Evolutionary conservation across 2,888 invertebrate species (phyloP), one percentile per base, ranked within the genome.

Genomic region (Scotopteryx bipunctaria): DNA sequence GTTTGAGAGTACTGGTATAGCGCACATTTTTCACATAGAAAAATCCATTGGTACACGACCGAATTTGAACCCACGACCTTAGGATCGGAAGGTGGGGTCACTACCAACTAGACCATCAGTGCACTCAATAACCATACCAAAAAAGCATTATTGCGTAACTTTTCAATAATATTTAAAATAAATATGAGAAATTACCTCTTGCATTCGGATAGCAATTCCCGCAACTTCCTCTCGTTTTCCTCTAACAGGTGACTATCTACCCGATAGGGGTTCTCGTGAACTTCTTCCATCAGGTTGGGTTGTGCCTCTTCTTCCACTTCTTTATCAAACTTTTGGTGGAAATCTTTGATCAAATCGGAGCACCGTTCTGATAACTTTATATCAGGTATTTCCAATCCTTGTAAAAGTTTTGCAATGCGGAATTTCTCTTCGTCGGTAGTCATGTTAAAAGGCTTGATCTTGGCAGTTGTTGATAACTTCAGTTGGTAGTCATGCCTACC

Each of bases 391-490:
- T 86, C 85, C 9, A 89, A 55, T 17, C 71, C 78, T 57, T 82
- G 73, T n/a, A 89, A 66, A 29, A 89, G 73, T 66, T 87, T 88
- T 6, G 70, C 60, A 33, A 87, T 56, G 65, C 85, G 83, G 5
- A 66, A 54, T 67, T 89, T 89, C 5, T 89, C 86, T 61, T 88
- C 88, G 45, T 88, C 87, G 2, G 89, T 87, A 25, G 81, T 60
- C 89, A 89, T 89, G 53, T 48, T n/a, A n/a, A n/a, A n/a, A n/a
- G n/a, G n/a, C n/a, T n/a, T n/a, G n/a, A n/a, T n/a, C n/a, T n/a
- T n/a, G n/a, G n/a, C n/a, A n/a, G n/a, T n/a, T n/a, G n/a, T n/a
- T n/a, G n/a, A n/a, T n/a, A n/a, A 33, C 33, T 11, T 14, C 17
- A 14, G 0, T 8, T 3, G 6, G 61, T 68, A 54, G 46, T 50